These are phyloP conservation scores for Sarcophaga carnaria DNA, from an alignment of 2,888 invertebrate genomes.

Conservation along the genomic window DNA sequence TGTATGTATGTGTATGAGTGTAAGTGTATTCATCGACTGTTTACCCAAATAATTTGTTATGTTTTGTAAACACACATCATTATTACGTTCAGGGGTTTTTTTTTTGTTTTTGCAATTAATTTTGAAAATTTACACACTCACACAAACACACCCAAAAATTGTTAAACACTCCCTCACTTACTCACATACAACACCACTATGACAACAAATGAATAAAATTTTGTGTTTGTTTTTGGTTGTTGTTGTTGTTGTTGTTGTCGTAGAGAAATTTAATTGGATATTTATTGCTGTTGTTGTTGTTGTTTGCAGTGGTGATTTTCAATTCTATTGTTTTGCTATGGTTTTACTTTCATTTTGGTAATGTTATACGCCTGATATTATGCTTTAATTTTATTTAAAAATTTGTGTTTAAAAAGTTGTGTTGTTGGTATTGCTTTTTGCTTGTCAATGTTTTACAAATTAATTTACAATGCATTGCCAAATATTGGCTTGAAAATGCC, in stretches of 20 bases:
- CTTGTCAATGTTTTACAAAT: too few relatives aligned
- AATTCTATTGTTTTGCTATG: too few relatives aligned
- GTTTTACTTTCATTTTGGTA: not conserved
- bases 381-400: constrained; percentile 50
- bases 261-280: too few relatives aligned
- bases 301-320: too few relatives aligned
- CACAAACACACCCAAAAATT: not conserved
- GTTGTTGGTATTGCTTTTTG: too few relatives aligned
- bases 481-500: too few relatives aligned
- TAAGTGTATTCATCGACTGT: not conserved
- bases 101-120: constrained; percentile 35
- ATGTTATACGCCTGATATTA: constrained; percentile 49
- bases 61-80: constrained; percentile 13
- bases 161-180: not conserved
- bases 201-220: too few relatives aligned
- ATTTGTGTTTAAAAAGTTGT: too few relatives aligned
- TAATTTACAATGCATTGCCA: too few relatives aligned
- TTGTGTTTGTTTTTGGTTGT: too few relatives aligned
- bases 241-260: too few relatives aligned
- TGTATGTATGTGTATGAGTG: not conserved
- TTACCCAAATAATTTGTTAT: constrained; percentile 29
- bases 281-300: too few relatives aligned
- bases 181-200: not conserved
- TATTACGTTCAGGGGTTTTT: constrained; percentile 3
- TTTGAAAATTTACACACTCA: constrained; percentile 34